Base-by-base conservation (phyloP, 1,140 invertebrate species). In the Ptiloglossa arizonensis region DNA sequence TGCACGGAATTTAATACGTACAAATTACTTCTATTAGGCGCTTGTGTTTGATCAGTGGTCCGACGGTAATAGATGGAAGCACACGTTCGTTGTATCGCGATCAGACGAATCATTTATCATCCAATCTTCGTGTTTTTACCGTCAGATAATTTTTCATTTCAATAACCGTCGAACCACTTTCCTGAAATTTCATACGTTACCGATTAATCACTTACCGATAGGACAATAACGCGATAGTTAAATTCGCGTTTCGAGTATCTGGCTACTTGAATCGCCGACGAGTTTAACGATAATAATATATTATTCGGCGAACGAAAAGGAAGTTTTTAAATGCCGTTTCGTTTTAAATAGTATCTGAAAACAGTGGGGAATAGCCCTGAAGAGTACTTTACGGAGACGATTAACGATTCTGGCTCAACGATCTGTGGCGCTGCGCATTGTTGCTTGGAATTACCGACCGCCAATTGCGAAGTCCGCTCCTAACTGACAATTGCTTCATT, bases 401-500 rank as follows among this genome's bases (percentile, higher is more conserved):
- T 66, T 66, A 56, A 79, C 38, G 70, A 64, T 66, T 87, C 84
- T 81, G 80, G 86, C 85, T 87, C 86, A 89, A 89, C 85, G 87
- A 87, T 82, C 88, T 81, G 79, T 87, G 85, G 76, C 81, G 83
- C 80, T 73, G 77, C 63, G 73, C 60, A 76, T 52, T 64, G 66
- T 69, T 48, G 62, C 63, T 32, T 78, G 87, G 83, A 87, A 87
- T 90, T 86, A 86, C 87, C 85, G 83, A 83, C 86, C 83, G 79
- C 80, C 85, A 86, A 88, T 89, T 88, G 83, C 79, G 75, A 76
- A 79, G 81, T 81, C 87, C 86, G 87, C 88, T 89, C 81, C 87
- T 87, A 86, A 85, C 82, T 86, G 85, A 88, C 87, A 89, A 88
- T 90, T 89, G 87, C 80, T 88, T 82, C 85, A 88, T 84, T 88